phyloP scores from a whole-genome alignment of 2,888 invertebrate species.

The Plebejus anna region DNA sequence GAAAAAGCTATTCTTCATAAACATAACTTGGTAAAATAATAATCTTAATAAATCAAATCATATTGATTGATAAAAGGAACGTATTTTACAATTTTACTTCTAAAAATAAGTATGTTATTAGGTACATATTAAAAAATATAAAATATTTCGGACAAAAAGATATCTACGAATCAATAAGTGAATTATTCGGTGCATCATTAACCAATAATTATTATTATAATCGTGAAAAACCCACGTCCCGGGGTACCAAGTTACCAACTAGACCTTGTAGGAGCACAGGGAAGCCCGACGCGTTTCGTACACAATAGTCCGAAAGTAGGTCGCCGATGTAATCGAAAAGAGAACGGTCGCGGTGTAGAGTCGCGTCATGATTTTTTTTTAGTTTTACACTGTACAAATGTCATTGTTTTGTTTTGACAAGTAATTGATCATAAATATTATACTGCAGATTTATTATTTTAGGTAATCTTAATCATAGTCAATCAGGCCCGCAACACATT shows the following conservation, averaged over 20 bases:
- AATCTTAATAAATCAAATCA: too few relatives aligned
- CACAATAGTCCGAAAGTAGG: constrained; percentile 58
- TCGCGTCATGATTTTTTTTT: constrained; percentile 33
- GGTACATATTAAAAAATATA: too few relatives aligned
- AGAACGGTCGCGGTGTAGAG: constrained; percentile 39
- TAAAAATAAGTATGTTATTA: too few relatives aligned
- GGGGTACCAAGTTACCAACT: constrained; percentile 37
- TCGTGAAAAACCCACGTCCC: constrained; percentile 47
- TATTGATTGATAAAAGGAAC: too few relatives aligned
- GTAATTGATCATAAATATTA: neutral
- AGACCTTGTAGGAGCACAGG: constrained; percentile 67
- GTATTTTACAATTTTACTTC: too few relatives aligned
- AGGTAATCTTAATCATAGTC: too few relatives aligned
- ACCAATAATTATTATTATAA: constrained; percentile 35
- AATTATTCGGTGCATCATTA: neutral
- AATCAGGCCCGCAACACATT: too few relatives aligned
- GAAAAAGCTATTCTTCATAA: too few relatives aligned
- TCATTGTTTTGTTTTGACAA: too few relatives aligned
- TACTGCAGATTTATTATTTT: too few relatives aligned
- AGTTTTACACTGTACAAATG: too few relatives aligned
- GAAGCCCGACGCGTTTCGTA: constrained; percentile 62
- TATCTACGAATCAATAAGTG: neutral
- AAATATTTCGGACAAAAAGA: neutral
- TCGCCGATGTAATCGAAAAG: constrained; percentile 52
- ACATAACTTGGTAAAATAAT: too few relatives aligned